Conservation (phyloP, 2,113 vertebrate genomes). For the Dromaius novaehollandiae region DNA sequence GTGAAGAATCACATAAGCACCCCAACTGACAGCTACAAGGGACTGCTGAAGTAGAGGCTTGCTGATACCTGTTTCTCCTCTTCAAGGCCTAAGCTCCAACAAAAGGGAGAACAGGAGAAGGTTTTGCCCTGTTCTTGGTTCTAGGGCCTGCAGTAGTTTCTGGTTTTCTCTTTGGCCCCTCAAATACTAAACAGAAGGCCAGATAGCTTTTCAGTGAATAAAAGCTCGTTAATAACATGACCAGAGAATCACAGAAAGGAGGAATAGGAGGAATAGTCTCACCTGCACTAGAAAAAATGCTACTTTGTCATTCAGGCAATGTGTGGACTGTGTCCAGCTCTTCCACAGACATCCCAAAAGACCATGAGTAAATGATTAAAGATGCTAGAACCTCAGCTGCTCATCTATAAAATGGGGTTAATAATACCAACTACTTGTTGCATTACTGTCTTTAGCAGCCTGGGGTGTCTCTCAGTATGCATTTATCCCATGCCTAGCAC, state of each 20-base stretch:
- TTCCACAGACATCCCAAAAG: neutral
- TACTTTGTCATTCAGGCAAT: neutral
- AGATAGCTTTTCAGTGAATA: neutral
- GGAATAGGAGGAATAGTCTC: neutral
- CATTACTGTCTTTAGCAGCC: neutral
- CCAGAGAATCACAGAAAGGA: neutral
- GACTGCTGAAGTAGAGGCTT: neutral
- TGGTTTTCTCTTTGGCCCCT: neutral
- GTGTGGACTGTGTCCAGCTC: neutral
- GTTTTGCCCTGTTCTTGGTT: neutral
- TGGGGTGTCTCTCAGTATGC: rapidly evolving
- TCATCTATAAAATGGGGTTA: neutral
- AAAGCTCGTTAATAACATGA: neutral
- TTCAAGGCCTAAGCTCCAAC: neutral
- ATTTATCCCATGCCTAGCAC: neutral
- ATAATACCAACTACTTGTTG: neutral
- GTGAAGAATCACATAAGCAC: neutral
- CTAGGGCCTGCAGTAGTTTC: neutral
- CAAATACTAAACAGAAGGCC: neutral
- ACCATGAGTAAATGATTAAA: neutral
- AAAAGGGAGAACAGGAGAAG: neutral
- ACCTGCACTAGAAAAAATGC: neutral
- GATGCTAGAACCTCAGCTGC: neutral
- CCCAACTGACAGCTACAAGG: neutral
- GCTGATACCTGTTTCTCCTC: neutral